Evolutionary conservation across 1,140 invertebrate genomes (phyloP).

Genomic region (Zaprionus gabonicus): DNA sequence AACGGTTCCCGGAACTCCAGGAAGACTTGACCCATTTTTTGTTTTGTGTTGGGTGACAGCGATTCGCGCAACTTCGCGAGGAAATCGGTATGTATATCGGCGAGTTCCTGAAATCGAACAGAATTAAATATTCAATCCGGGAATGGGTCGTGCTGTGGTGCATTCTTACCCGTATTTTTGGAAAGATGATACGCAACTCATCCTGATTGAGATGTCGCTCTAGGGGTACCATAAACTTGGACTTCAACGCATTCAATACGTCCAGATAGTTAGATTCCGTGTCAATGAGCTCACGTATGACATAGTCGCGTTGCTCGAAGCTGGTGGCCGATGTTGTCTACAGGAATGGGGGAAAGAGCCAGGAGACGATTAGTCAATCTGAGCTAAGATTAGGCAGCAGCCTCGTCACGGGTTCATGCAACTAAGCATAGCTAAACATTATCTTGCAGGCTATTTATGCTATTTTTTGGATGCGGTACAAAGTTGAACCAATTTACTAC

Average conservation of each 20-base stretch:
- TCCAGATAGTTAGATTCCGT: conserved; percentile 99
- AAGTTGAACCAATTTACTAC: conserved; percentile 66
- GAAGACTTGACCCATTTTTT: conserved; percentile 91
- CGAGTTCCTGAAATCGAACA: conserved; percentile 88
- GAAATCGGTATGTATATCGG: conserved; percentile 94
- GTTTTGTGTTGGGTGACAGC: conserved; percentile 85
- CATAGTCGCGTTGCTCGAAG: conserved; percentile 96
- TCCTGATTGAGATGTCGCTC: conserved; percentile 89
- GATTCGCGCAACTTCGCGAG: conserved; percentile 92
- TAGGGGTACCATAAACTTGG: conserved; percentile 92
- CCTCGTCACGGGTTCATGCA: conserved; percentile 37
- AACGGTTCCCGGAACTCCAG: conserved; percentile 95
- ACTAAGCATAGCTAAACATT: conserved; percentile 41
- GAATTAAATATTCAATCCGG: neutral
- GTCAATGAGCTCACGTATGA: conserved; percentile 97
- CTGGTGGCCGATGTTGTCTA: conserved; percentile 87
- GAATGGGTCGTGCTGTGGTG: neutral
- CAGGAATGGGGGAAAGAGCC: conserved; percentile 1
- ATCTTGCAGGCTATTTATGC: conserved; percentile 43
- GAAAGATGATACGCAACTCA: conserved; percentile 93
- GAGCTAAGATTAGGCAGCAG: conserved; percentile 19
- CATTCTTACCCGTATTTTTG: conserved; percentile 91
- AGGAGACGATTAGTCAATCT: conserved; percentile 18
- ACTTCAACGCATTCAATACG: conserved; percentile 94
- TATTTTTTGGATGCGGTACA: conserved; percentile 27